Percentiles rank a stretch among this genome's conserved stretches.
Conservation (phyloP, 2,113 vertebrate species). For the Egretta garzetta region DNA sequence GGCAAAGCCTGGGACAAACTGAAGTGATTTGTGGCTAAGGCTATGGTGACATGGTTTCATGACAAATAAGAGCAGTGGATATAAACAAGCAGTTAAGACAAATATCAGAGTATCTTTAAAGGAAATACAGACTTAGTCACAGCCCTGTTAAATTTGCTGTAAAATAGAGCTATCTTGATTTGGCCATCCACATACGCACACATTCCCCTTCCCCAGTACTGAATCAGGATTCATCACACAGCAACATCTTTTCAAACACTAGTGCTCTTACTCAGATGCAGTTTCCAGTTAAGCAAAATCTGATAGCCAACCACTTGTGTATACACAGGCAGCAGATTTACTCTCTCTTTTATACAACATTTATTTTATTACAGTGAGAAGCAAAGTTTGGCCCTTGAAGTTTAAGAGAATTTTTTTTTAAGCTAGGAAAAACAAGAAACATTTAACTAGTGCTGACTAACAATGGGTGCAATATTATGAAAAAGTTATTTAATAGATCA, state of each 20-base stretch:
- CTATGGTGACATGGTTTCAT: not conserved
- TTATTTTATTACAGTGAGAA: not conserved
- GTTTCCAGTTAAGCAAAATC: not conserved
- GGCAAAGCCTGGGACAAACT: not conserved
- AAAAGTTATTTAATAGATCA: not conserved
- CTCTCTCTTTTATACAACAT: not conserved
- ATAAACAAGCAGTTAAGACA: not conserved
- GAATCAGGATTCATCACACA: not conserved
- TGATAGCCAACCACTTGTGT: not conserved
- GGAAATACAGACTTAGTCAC: not conserved
- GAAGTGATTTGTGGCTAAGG: not conserved
- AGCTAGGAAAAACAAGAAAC: not conserved
- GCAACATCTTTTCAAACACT: not conserved
- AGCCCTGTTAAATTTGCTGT: not conserved
- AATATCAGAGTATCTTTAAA: not conserved
- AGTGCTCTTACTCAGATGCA: not conserved
- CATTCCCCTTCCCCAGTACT: rapidly evolving
- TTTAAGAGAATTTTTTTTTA: not conserved
- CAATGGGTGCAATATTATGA: not conserved
- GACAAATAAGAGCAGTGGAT: not conserved
- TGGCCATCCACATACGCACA: not conserved
- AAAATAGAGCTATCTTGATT: not conserved
- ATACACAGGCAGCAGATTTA: not conserved
- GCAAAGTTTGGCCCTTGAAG: not conserved
- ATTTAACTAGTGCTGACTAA: not conserved